Evolutionary conservation across 1,140 invertebrate species (phyloP).

Genomic region (Arion vulgaris): DNA sequence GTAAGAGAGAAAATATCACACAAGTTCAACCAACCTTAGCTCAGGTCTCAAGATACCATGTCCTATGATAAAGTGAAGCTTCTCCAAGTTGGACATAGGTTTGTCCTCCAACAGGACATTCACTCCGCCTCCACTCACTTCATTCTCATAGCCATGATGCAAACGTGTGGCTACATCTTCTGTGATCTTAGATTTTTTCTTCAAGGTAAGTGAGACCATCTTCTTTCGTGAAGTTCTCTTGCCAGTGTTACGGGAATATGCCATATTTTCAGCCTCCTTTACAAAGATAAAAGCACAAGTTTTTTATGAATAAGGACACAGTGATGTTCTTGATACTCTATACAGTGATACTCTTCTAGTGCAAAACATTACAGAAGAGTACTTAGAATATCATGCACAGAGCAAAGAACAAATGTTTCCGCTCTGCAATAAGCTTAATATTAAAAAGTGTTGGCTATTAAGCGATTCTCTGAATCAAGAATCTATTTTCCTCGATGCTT

Average conservation of each 20-base stretch:
- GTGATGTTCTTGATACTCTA: no score
- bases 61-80: slow-evolving; percentile 99
- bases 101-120: slow-evolving; percentile 96
- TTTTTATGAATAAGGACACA: no score
- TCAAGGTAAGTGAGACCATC: slow-evolving; percentile 94
- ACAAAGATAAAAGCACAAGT: no score
- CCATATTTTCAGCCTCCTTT: background rate
- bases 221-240: slow-evolving; percentile 79
- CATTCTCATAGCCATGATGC: slow-evolving; percentile 49
- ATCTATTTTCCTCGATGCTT: no score
- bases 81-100: slow-evolving; percentile 97
- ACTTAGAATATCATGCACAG: no score
- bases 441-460: no score
- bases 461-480: no score
- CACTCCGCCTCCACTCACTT: slow-evolving; percentile 74
- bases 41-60: slow-evolving; percentile 97
- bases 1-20: no score
- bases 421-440: no score
- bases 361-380: no score
- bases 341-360: no score
- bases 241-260: background rate
- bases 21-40: slow-evolving; percentile 79
- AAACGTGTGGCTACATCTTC: slow-evolving; percentile 83
- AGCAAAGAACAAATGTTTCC: no score
- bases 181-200: slow-evolving; percentile 96